A percentile compares a stretch with the other conserved stretches of the same genome.
Evolutionary conservation across 1,140 invertebrate species (phyloP).

Genomic region (Zaprionus ornatus): DNA sequence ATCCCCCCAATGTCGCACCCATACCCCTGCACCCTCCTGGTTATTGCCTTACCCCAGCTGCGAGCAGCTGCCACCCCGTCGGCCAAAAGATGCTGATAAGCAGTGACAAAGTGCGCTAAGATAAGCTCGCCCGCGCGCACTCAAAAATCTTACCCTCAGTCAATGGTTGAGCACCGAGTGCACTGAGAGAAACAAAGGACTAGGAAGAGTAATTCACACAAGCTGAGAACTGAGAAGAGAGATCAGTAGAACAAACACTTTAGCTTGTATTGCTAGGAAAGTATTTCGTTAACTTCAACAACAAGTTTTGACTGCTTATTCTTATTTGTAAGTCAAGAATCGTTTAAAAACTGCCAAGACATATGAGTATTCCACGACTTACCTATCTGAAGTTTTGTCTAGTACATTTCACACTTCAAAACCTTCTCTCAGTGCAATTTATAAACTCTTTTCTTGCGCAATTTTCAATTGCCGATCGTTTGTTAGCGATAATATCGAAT

Average conservation of each 20-base stretch:
- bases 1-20: not conserved
- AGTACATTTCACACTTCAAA: not conserved
- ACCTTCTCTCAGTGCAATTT: constrained; percentile 21
- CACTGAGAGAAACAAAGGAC: not conserved
- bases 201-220: not conserved
- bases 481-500: constrained; percentile 75
- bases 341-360: not conserved
- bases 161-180: constrained; percentile 28
- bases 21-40: not conserved
- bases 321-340: not conserved
- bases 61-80: not conserved
- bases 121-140: constrained; percentile 42
- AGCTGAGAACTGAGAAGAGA: too few relatives aligned
- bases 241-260: too few relatives aligned
- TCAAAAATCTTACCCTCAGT: constrained; percentile 20
- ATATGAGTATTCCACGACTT: not conserved
- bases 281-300: too few relatives aligned
- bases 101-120: constrained; percentile 76
- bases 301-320: too few relatives aligned
- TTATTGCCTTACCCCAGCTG: not conserved
- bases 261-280: too few relatives aligned
- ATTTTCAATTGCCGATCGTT: constrained; percentile 78
- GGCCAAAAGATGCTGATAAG: constrained; percentile 73
- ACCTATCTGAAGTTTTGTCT: not conserved
- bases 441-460: constrained; percentile 66